These are phyloP conservation scores for Ommatoiulus sabulosus DNA, from an alignment of 2,888 invertebrate genomes.

Conservation along the genomic window DNA sequence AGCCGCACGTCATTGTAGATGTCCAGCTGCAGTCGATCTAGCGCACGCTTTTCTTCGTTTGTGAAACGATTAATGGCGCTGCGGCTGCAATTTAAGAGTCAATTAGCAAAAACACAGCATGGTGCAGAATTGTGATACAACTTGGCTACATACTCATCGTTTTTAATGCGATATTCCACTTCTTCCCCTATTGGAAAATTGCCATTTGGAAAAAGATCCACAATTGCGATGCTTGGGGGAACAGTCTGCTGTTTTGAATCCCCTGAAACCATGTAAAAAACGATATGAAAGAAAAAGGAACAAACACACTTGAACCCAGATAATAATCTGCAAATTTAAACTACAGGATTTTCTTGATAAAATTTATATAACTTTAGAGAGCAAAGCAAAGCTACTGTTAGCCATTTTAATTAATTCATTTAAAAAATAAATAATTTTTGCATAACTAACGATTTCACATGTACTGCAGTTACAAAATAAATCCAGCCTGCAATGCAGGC, in stretches of 20 bases:
- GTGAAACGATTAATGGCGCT: constrained; percentile 88
- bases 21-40: constrained; percentile 91
- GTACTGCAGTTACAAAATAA: no score
- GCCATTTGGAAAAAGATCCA: constrained; percentile 85
- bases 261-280: constrained; percentile 61
- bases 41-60: constrained; percentile 84
- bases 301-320: no score
- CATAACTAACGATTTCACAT: no score
- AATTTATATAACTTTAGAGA: no score
- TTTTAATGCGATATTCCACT: constrained; percentile 81
- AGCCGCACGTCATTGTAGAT: constrained; percentile 94
- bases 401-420: no score
- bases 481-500: no score
- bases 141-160: constrained; percentile 74
- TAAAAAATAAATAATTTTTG: no score
- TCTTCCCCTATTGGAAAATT: constrained; percentile 91
- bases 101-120: not conserved
- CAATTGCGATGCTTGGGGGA: constrained; percentile 88
- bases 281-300: constrained; percentile 51
- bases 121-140: constrained; percentile 32
- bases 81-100: constrained; percentile 67
- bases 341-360: no score
- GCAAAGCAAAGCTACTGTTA: no score
- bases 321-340: no score
- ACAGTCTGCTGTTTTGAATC: constrained; percentile 76